Percentiles rank a stretch among this genome's conserved stretches.
Evolutionary conservation across 1,140 invertebrate species (phyloP).

Genomic region (Drosophila mauritiana): DNA sequence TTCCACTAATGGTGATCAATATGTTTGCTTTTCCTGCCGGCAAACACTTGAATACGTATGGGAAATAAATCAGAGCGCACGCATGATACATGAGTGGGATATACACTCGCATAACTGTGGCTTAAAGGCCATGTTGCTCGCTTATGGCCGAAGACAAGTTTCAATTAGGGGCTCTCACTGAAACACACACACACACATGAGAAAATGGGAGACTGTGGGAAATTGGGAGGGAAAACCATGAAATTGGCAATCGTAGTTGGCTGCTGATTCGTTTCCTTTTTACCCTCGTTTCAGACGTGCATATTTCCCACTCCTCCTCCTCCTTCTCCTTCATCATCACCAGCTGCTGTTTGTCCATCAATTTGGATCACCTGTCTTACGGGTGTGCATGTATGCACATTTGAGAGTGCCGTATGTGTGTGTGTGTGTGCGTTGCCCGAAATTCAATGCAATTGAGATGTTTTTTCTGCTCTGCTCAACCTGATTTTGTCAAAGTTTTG

Average conservation of each 20-base stretch:
- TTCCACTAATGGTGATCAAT: slow-evolving; percentile 10
- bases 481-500: no score
- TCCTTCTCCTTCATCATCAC: background rate
- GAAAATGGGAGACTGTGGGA: background rate
- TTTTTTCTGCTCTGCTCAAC: background rate
- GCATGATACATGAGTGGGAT: slow-evolving; percentile 9
- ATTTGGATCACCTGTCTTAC: slow-evolving; percentile 6
- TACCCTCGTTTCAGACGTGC: background rate
- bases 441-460: background rate
- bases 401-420: no score
- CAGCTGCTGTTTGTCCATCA: slow-evolving; percentile 26
- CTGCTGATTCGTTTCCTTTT: slow-evolving; percentile 29
- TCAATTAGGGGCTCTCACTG: slow-evolving; percentile 21
- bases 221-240: slow-evolving; percentile 23
- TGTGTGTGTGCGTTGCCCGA: background rate
- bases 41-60: background rate
- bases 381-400: background rate
- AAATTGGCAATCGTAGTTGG: slow-evolving; percentile 45
- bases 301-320: background rate
- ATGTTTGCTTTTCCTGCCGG: slow-evolving; percentile 1
- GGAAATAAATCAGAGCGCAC: slow-evolving; percentile 9
- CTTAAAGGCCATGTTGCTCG: slow-evolving; percentile 8
- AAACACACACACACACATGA: slow-evolving; percentile 9
- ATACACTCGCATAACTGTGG: background rate
- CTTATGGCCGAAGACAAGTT: slow-evolving; percentile 21